Base-by-base conservation (phyloP, 2,888 invertebrate species). In the Mesoligia furuncula region DNA sequence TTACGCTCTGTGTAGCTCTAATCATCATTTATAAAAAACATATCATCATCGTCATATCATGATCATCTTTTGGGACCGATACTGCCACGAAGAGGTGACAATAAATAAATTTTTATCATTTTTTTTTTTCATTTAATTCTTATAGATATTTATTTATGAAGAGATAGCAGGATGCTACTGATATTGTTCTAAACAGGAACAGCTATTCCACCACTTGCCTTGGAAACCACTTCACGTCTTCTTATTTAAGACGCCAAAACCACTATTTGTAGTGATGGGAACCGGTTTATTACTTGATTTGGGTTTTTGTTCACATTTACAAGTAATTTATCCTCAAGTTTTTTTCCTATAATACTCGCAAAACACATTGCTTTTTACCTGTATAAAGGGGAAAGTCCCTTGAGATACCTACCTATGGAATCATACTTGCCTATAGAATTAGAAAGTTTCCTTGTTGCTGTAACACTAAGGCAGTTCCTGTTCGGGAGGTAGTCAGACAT, bases 401-500 rank as follows among this genome's bases (percentile, higher is more conserved):
- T 61, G 6, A 27, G 24, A 9, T 13, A 17, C 6, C 42, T 31
- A 67, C 13, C 1, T 27, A 13, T 31, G 51, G 17, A 6, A 71
- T 68, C 4, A 54, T 62, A 80, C 88, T 85, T 87, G 90, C 93
- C 93, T 72, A 93, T 90, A 6, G 92, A 90, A 75, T 93, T 93
- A 13, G 90, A 91, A 9, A 93, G 77, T 80, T 94, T 94, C 69
- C 94, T 96, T 0, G 97, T 96, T 0, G 93, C 91, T 24, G 96
- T 96, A 11, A 97, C 90, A 6, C 95, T 95, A 2, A 97, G 81
- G 67, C 95, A 91, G 31, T 97, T 94, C 57, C 93, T 96, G 66
- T 93, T 96, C 2, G 97, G 95, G 0, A 97, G 85, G 68, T 93
- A 94, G 89, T 98, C 98, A 0, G 98, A 97, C 0, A 91, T 7